Conservation (phyloP, 2,113 vertebrate species). For the Gulo gulo region DNA sequence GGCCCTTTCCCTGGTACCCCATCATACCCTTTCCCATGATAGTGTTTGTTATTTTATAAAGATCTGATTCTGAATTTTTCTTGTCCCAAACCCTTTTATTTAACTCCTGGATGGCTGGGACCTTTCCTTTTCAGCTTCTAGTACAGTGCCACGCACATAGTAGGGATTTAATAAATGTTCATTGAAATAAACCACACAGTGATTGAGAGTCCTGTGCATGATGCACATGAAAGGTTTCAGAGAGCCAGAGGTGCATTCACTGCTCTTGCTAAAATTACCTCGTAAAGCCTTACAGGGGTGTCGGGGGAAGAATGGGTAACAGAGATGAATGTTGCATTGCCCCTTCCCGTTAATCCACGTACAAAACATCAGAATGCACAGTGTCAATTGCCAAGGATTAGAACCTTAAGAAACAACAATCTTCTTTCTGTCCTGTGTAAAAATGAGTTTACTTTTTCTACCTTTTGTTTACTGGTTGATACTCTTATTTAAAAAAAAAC, state of each 20-base stretch:
- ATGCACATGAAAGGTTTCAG: background rate
- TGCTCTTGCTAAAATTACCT: background rate
- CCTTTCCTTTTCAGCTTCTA: background rate
- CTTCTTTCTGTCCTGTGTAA: background rate
- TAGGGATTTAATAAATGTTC: background rate
- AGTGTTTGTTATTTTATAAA: slow-evolving; percentile 28
- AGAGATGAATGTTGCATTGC: background rate
- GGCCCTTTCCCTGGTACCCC: background rate
- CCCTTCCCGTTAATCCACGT: background rate
- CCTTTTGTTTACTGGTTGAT: background rate
- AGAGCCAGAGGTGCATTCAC: background rate
- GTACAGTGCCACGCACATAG: background rate
- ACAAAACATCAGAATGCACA: background rate
- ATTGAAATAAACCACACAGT: background rate
- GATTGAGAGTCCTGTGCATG: background rate
- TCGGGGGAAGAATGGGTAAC: background rate
- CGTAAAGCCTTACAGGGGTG: background rate
- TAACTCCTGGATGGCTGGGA: background rate
- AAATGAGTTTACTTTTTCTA: background rate
- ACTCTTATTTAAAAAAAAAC: background rate
- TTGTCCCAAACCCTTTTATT: background rate
- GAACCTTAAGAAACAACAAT: background rate
- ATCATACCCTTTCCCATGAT: background rate
- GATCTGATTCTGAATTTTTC: background rate
- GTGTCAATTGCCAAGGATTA: background rate